These are phyloP conservation scores for Eleutherodactylus coqui DNA, from an alignment of 2,797 vertebrate genomes.

Conservation along the genomic window DNA sequence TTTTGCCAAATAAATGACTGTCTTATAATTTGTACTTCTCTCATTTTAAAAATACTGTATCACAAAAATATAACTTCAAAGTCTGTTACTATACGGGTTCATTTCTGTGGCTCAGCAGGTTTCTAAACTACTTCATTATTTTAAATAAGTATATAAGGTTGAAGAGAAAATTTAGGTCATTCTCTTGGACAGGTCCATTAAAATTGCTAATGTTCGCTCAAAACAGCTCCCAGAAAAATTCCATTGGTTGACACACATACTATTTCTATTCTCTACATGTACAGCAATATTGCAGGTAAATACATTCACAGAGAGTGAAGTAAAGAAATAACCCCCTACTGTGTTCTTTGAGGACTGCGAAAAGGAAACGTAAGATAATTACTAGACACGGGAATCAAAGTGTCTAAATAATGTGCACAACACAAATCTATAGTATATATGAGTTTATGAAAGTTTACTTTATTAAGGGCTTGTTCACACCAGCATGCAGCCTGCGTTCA, in stretches of 20 bases:
- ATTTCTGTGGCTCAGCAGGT: constrained; percentile 29
- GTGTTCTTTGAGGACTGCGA: constrained; percentile 1
- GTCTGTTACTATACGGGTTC: neutral
- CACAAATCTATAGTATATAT: too few relatives aligned
- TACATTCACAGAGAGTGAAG: constrained; percentile 10
- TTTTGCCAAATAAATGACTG: neutral
- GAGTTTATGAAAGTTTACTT: neutral
- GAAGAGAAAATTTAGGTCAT: constrained; percentile 52
- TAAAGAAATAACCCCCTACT: neutral
- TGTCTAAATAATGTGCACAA: neutral
- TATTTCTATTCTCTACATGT: constrained; percentile 11
- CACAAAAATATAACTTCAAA: neutral
- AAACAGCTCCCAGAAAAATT: neutral
- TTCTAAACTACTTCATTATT: constrained; percentile 41
- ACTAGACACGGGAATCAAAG: neutral
- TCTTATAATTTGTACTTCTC: neutral
- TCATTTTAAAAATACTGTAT: neutral
- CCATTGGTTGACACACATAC: constrained; percentile 13
- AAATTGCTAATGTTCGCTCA: constrained; percentile 40
- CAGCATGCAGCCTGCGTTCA: too few relatives aligned
- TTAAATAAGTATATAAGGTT: constrained; percentile 56
- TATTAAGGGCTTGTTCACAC: too few relatives aligned
- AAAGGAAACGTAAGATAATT: neutral
- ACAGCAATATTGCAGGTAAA: neutral
- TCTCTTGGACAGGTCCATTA: neutral